Percentiles rank a stretch among this genome's conserved stretches.
Evolutionary conservation across 2,113 vertebrate species (phyloP).

Genomic region (mouse (Mus musculus)): DNA sequence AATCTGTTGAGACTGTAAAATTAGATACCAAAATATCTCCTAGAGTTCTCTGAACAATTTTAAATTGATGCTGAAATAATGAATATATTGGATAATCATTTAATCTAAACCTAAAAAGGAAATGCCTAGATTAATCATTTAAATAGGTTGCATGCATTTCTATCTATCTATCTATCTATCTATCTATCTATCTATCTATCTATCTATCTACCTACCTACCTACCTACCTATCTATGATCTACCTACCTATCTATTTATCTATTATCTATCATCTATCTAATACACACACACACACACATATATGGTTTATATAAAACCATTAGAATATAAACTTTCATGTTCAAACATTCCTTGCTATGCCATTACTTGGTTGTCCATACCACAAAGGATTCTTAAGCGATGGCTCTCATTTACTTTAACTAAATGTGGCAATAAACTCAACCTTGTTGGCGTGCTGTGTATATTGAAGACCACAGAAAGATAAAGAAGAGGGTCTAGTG

Average conservation of each 20-base stretch:
- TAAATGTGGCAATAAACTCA: background rate
- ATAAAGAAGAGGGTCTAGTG: background rate
- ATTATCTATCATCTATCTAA: background rate
- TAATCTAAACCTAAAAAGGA: background rate
- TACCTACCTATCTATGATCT: background rate
- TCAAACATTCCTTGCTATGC: background rate
- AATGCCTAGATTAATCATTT: background rate
- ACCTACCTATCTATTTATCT: no score
- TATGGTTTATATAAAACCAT: background rate
- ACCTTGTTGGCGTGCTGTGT: background rate
- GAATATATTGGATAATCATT: background rate
- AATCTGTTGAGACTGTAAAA: background rate
- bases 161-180: background rate
- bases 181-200: background rate
- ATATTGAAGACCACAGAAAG: background rate
- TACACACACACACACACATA: background rate
- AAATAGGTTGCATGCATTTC: background rate
- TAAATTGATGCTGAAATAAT: background rate
- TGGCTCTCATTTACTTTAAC: slow-evolving; percentile 19
- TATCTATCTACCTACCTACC: background rate
- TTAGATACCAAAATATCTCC: background rate
- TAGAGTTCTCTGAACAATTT: background rate
- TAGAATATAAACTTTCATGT: background rate
- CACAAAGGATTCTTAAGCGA: background rate
- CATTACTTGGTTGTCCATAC: background rate